Conservation (phyloP, 1,140 invertebrate genomes). For the Drosophila ogumai region DNA sequence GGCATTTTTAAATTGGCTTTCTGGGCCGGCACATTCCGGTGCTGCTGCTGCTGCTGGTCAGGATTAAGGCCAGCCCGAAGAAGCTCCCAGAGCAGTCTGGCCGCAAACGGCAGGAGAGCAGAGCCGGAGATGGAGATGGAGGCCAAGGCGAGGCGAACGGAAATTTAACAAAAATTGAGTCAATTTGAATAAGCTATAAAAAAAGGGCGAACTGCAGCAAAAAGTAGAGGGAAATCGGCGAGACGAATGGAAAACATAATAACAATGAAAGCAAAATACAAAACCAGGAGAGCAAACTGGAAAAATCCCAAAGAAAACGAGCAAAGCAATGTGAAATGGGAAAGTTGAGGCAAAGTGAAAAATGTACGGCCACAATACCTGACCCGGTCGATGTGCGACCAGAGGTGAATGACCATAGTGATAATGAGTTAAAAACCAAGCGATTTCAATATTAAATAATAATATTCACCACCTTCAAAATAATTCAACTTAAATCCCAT, state of each 20-base stretch:
- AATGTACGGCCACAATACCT: slow-evolving; percentile 38
- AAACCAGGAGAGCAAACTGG: slow-evolving; percentile 9
- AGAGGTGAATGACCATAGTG: neutral
- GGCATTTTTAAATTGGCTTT: slow-evolving; percentile 83
- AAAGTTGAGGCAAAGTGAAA: slow-evolving; percentile 47
- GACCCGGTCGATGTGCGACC: neutral
- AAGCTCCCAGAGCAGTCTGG: slow-evolving; percentile 9
- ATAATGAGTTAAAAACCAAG: slow-evolving; percentile 1
- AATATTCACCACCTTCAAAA: neutral
- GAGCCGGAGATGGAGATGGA: slow-evolving; percentile 29
- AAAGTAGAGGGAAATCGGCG: slow-evolving; percentile 1
- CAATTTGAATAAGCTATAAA: slow-evolving; percentile 76
- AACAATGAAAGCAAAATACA: slow-evolving; percentile 43
- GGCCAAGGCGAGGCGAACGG: slow-evolving; percentile 54
- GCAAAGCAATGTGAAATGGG: slow-evolving; percentile 18
- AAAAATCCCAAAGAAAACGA: slow-evolving; percentile 21
- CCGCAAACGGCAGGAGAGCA: slow-evolving; percentile 42
- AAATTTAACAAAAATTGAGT: slow-evolving; percentile 83
- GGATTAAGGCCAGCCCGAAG: slow-evolving; percentile 62
- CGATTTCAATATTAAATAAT: neutral
- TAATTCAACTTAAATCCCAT: neutral
- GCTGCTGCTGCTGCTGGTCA: slow-evolving; percentile 19
- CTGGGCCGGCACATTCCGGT: slow-evolving; percentile 72
- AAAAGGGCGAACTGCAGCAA: slow-evolving; percentile 20
- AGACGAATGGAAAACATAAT: slow-evolving; percentile 39